Conservation (phyloP, 2,888 invertebrate genomes). For the Gymnocheta viridis region DNA sequence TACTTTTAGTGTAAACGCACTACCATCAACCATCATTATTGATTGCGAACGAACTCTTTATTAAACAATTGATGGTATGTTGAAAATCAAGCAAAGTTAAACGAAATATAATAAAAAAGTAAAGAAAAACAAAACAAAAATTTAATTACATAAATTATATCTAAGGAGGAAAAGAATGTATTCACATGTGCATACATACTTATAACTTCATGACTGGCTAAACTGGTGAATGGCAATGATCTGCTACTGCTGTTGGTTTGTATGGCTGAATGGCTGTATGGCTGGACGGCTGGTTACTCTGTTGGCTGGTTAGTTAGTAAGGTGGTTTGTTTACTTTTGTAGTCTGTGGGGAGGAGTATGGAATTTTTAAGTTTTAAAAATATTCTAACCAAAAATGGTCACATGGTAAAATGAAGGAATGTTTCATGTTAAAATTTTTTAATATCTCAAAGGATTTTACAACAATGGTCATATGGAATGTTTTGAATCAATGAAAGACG, state of each 20-base stretch:
- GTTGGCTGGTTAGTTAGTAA: not conserved
- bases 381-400: slow-evolving; percentile 70
- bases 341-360: slow-evolving; percentile 69
- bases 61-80: slow-evolving; percentile 34
- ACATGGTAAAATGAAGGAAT: slow-evolving; percentile 68
- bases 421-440: slow-evolving; percentile 65
- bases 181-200: slow-evolving; percentile 6
- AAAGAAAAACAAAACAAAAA: slow-evolving; percentile 56
- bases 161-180: slow-evolving; percentile 65
- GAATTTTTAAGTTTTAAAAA: slow-evolving; percentile 68
- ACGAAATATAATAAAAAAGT: slow-evolving; percentile 7
- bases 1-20: slow-evolving; percentile 40
- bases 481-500: slow-evolving; percentile 44
- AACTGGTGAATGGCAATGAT: slow-evolving; percentile 17
- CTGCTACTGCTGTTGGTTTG: not conserved
- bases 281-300: not conserved
- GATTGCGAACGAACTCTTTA: slow-evolving; percentile 2
- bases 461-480: slow-evolving; percentile 69
- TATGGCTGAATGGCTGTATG: not conserved
- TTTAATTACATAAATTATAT: slow-evolving; percentile 70
- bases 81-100: slow-evolving; percentile 44
- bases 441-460: slow-evolving; percentile 70
- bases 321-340: slow-evolving; percentile 23
- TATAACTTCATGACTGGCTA: slow-evolving; percentile 42
- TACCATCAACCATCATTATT: not conserved